Base-by-base conservation (phyloP, 2,797 vertebrate species). In the Enoplosus armatus region DNA sequence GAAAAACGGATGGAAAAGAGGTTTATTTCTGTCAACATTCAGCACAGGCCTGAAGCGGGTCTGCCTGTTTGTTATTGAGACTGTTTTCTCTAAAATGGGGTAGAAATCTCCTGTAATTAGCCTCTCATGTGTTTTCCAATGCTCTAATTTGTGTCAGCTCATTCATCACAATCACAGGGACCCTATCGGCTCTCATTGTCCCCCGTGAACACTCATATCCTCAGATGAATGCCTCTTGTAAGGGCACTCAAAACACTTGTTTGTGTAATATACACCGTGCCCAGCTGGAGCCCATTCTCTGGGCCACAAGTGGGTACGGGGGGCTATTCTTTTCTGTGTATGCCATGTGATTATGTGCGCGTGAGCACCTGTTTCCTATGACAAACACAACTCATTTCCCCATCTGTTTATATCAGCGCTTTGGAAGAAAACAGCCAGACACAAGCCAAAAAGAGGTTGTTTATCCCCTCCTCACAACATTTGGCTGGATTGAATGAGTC, bases 311-410 rank as follows among this genome's bases (percentile, higher is more conserved):
- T 84, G 79, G 82, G 83, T 75, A 73, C 8, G n/a, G 60, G 82
- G 75, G 77, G 39, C 48, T 77, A 80, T 89, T 92, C 64, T 85
- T 79, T 41, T 86, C 80, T 58, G 75, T 81, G 76, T 80, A 80
- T 71, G 85, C 75, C 79, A 64, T 87, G 79, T 85, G 88, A 92
- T 92, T 90, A 86, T 85, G 77, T 80, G 74, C 81, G 61, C 76
- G 75, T 54, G 50, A 88, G 85, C 95, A 95, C 93, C 93, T 95
- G 94, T 90, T 95, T 95, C 92, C 94, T 94, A 77, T 77, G 87
- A 90, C 84, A 91, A 92, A 91, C 87, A 85, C 73, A 72, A 75
- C 76, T 88, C 27, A 27, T 83, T 90, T 85, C 51, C 55, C 75
- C 85, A 76, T 88, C 84, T 87, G 88, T 85, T 87, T 79, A 72